phyloP scores from a whole-genome alignment of 2,888 invertebrate species.

The Drosophila dives region DNA sequence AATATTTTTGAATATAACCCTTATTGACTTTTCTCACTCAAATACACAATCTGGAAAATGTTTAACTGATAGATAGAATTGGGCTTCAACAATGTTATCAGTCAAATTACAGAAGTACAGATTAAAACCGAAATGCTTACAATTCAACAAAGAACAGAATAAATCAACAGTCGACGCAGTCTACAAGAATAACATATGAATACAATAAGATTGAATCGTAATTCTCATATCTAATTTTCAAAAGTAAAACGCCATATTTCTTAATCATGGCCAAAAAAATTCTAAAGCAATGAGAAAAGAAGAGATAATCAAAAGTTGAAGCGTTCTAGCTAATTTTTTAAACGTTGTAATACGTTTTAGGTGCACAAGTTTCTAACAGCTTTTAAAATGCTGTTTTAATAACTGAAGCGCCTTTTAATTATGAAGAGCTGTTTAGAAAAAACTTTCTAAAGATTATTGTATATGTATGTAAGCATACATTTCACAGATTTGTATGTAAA shows the following conservation, averaged over 20 bases:
- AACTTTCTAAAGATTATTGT: background rate
- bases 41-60: background rate
- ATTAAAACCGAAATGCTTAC: background rate
- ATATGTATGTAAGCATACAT: background rate
- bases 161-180: background rate
- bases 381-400: background rate
- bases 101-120: background rate
- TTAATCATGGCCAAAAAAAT: background rate
- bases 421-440: too few species aligned
- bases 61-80: constrained; percentile 4
- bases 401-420: background rate
- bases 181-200: background rate
- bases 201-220: background rate
- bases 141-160: background rate
- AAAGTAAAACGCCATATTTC: background rate
- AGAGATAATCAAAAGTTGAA: background rate
- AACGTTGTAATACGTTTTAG: background rate
- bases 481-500: background rate
- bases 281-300: background rate
- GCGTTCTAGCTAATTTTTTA: background rate
- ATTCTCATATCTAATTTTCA: background rate
- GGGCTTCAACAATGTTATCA: constrained; percentile 10
- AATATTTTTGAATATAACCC: background rate
- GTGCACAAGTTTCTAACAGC: background rate
- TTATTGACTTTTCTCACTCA: background rate